Conservation (phyloP, 2,113 vertebrate genomes). For the Strigops habroptila region DNA sequence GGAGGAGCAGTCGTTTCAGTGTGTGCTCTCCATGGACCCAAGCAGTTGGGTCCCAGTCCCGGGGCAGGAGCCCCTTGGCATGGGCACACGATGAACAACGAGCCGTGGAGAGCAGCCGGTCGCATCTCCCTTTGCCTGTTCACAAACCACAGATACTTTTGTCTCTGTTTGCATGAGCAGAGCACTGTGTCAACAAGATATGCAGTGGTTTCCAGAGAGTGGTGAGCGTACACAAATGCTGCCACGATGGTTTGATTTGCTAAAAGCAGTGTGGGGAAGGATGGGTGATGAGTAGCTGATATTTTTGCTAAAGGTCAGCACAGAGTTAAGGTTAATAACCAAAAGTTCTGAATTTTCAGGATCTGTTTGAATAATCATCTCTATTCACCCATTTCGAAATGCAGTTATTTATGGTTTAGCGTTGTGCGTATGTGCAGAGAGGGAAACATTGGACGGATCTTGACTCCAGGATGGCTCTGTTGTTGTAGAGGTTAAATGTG, state of each 20-base stretch:
- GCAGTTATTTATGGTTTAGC: neutral
- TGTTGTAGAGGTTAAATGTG: neutral
- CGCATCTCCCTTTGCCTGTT: neutral
- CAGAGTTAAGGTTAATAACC: neutral
- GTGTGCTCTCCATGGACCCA: neutral
- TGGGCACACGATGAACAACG: rapidly evolving
- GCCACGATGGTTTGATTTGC: neutral
- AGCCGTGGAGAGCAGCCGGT: neutral
- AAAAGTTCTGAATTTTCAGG: neutral
- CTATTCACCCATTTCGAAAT: neutral
- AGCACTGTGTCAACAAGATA: neutral
- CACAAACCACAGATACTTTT: neutral
- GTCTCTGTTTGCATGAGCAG: neutral
- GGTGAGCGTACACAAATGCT: neutral
- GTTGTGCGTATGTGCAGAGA: neutral
- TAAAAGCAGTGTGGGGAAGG: rapidly evolving
- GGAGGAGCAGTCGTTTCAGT: neutral
- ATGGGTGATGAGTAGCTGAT: neutral
- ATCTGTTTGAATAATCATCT: neutral
- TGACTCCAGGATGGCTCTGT: neutral
- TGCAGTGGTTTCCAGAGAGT: rapidly evolving
- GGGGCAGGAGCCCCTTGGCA: neutral
- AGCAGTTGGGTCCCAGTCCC: neutral
- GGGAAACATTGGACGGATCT: neutral
- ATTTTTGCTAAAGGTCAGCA: neutral